Conservation (phyloP, 2,888 invertebrate species). For the Phania funesta region DNA sequence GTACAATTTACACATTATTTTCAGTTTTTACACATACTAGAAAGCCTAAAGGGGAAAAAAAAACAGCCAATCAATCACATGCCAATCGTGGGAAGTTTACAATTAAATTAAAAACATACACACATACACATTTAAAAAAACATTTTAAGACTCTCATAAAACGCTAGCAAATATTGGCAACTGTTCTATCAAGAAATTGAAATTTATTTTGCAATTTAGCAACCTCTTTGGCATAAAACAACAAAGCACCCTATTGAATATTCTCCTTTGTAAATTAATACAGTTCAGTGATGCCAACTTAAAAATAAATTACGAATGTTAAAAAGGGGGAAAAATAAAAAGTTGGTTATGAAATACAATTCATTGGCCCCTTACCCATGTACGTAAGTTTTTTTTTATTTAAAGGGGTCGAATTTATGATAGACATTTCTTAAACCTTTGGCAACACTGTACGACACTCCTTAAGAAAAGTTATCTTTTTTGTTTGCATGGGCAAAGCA, state of each 20-base stretch:
- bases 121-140: slow-evolving; percentile 7
- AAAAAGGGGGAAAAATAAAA: too few relatives aligned
- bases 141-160: not conserved
- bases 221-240: not conserved
- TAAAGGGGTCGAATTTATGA: too few relatives aligned
- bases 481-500: too few relatives aligned
- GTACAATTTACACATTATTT: slow-evolving; percentile 47
- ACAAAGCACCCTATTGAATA: not conserved
- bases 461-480: too few relatives aligned
- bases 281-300: not conserved
- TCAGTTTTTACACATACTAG: slow-evolving; percentile 18
- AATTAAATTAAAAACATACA: slow-evolving; percentile 49
- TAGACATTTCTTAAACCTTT: too few relatives aligned
- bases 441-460: too few relatives aligned
- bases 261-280: not conserved
- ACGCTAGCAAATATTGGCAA: slow-evolving; percentile 14
- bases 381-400: too few relatives aligned
- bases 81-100: slow-evolving; percentile 70
- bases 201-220: slow-evolving; percentile 38
- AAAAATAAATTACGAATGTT: too few relatives aligned
- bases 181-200: slow-evolving; percentile 34
- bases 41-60: not conserved
- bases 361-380: too few relatives aligned
- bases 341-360: too few relatives aligned
- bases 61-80: slow-evolving; percentile 65